A percentile compares a stretch with the other conserved stretches of the same genome.
Evolutionary conservation across 2,113 vertebrate genomes (phyloP).

Genomic region (Pseudopipra pipra): DNA sequence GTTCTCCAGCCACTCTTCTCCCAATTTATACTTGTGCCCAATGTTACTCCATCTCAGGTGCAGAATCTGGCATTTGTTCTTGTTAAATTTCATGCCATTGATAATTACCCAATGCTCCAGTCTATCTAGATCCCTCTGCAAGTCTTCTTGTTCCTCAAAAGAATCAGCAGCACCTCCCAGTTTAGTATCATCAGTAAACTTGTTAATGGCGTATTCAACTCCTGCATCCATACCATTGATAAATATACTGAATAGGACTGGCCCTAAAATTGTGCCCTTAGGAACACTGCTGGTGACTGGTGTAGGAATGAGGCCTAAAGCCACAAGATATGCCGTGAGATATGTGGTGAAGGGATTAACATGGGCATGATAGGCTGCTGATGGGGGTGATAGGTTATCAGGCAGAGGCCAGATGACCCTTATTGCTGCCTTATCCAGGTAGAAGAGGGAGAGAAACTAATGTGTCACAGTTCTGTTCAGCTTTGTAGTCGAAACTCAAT

Average conservation of each 20-base stretch:
- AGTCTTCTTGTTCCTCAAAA: background rate
- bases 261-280: background rate
- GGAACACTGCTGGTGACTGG: background rate
- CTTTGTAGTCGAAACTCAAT: too few relatives aligned
- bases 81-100: background rate
- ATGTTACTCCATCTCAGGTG: background rate
- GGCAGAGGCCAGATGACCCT: too few relatives aligned
- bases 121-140: background rate
- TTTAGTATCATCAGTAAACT: background rate
- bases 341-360: too few relatives aligned
- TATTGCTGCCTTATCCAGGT: too few relatives aligned
- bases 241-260: background rate
- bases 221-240: background rate
- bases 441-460: too few relatives aligned
- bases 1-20: background rate
- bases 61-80: background rate
- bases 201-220: background rate
- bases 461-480: too few relatives aligned
- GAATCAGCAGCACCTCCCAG: background rate
- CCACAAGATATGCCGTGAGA: background rate
- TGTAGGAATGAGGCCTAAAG: background rate
- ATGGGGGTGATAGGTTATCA: too few relatives aligned
- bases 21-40: background rate
- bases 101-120: background rate
- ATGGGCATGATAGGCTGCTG: too few relatives aligned